Evolutionary conservation across 2,113 vertebrate genomes (phyloP), one percentile per base, ranked within the genome.

Genomic region (Rhinichthys klamathensis): DNA sequence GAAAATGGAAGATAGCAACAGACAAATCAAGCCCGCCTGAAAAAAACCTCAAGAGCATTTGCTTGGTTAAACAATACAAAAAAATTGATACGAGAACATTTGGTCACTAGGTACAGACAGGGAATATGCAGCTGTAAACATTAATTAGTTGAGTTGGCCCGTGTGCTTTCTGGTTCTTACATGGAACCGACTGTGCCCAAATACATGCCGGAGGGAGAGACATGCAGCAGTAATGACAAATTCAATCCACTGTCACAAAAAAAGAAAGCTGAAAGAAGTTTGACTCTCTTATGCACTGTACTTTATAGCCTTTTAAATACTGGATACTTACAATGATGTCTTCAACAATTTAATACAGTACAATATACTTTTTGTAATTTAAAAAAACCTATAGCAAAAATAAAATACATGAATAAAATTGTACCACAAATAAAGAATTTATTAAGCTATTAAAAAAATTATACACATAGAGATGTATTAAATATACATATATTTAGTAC

Each of bases 61-160:
- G 63, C 49, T 77, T 61, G 67, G 76, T 86, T 67, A 51, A 79
- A 87, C 82, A 84, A 79, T 67, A 74, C 32, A 41, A 41, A 41
- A 41, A 41, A 81, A 61, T 78, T 54, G 30, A 82, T 82, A 83
- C 12, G 81, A 73, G 84, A 87, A 86, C 87, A 87, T 89, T 91
- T 91, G 90, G 88, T 90, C 88, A 89, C 80, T 86, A 87, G 88
- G 88, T 67, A 89, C 69, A 88, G 84, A 89, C 90, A 90, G 88
- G 86, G 89, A 90, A 92, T 91, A 76, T 80, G 38, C 90, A 92
- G 89, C 86, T 94, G 92, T 93, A 93, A 94, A 94, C 93, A 93
- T 91, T 92, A 90, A 93, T 94, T 92, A 94, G 90, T 82, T 80
- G 88, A 86, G 92, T 89, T 69, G 75, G 91, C 91, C 88, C 78